Conservation (phyloP, 1,140 invertebrate species). For the Dinothrombium tinctorium region DNA sequence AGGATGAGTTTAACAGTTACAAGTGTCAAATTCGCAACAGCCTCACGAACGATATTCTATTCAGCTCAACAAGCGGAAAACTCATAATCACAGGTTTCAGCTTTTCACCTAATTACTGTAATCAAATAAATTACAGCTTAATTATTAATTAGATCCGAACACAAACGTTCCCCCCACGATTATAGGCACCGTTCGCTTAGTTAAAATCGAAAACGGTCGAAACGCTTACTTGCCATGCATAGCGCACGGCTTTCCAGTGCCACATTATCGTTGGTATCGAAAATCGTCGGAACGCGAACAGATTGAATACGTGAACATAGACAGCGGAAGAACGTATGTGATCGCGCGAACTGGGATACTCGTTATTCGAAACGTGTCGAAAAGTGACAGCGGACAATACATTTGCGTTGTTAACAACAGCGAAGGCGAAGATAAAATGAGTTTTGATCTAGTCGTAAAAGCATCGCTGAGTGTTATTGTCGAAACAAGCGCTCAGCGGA, state of each 20-base stretch:
- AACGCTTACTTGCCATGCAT: constrained; percentile 21
- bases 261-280: constrained; percentile 15
- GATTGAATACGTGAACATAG: neutral
- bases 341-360: constrained; percentile 9
- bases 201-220: constrained; percentile 18
- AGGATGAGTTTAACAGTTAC: constrained; percentile 6
- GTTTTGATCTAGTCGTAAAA: constrained; percentile 15
- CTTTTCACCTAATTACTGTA: neutral
- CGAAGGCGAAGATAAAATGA: constrained; percentile 15
- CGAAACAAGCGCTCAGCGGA: neutral
- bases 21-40: constrained; percentile 14
- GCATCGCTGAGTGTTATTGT: neutral
- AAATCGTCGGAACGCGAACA: neutral
- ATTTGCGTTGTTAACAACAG: constrained; percentile 17
- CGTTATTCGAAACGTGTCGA: constrained; percentile 11
- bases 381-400: constrained; percentile 15
- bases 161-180: constrained; percentile 3
- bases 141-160: constrained; percentile 6
- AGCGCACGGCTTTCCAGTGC: constrained; percentile 17
- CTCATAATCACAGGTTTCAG: constrained; percentile 14
- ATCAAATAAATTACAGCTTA: neutral
- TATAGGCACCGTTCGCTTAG: neutral
- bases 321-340: neutral
- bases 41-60: constrained; percentile 13
- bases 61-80: constrained; percentile 11